Evolutionary conservation across 2,797 vertebrate species (phyloP).

Genomic region (Pangasius krempfi): DNA sequence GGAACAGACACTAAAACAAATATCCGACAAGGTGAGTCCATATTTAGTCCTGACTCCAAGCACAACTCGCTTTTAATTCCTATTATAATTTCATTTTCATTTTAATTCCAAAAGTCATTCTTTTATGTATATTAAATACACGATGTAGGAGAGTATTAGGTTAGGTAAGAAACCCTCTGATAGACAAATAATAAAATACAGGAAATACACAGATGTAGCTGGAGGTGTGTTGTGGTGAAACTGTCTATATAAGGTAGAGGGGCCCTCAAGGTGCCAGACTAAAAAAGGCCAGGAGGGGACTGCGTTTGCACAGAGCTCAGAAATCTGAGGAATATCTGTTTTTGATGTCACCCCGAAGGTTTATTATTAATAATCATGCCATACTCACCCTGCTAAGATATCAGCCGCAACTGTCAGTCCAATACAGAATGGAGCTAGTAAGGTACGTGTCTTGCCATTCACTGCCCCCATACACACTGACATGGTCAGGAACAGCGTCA

Average conservation of each 20-base stretch:
- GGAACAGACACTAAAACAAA: conserved; percentile 21
- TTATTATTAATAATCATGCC: not conserved
- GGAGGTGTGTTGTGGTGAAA: conserved; percentile 1
- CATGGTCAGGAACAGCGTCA: conserved; percentile 77
- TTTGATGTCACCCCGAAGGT: not conserved
- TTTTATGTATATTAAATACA: not conserved
- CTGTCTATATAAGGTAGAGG: not conserved
- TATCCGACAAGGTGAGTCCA: conserved; percentile 39
- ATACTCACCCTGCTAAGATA: conserved; percentile 83
- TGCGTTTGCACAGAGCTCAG: not conserved
- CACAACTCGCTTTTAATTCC: not conserved
- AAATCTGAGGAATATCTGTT: no score
- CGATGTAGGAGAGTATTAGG: not conserved
- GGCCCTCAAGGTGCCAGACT: not conserved
- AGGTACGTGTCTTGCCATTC: conserved; percentile 71
- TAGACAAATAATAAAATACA: not conserved
- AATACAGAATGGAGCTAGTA: conserved; percentile 76
- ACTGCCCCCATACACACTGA: conserved; percentile 80
- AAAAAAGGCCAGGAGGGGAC: not conserved
- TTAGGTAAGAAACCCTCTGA: not conserved
- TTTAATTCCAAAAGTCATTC: not conserved
- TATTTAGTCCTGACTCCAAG: conserved; percentile 8
- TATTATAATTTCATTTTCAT: no score
- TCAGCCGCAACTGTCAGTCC: conserved; percentile 76
- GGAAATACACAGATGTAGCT: not conserved